phyloP scores from a whole-genome alignment of 2,888 invertebrate genomes.

The Apamea epomidion region DNA sequence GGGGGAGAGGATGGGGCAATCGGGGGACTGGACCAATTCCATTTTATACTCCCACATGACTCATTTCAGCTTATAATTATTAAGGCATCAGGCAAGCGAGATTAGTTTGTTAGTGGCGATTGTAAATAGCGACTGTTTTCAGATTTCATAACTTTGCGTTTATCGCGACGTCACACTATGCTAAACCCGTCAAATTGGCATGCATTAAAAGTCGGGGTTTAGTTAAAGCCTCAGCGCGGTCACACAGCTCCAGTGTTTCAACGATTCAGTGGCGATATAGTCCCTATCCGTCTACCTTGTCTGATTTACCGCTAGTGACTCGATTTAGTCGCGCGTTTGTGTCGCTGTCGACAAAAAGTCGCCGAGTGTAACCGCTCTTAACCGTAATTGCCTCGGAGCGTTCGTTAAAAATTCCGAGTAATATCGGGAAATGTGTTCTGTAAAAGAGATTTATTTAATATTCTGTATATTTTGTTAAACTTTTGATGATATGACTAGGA shows the following conservation, averaged over 20 bases:
- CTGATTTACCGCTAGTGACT: no score
- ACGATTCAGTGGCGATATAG: neutral
- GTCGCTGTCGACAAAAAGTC: neutral
- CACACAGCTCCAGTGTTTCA: neutral
- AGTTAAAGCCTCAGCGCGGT: neutral
- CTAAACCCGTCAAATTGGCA: neutral
- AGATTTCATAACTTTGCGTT: neutral
- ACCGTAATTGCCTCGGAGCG: neutral
- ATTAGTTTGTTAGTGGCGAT: neutral
- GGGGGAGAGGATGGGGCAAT: neutral
- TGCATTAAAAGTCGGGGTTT: neutral
- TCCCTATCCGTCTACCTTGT: neutral
- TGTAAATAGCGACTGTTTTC: neutral
- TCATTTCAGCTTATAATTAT: constrained; percentile 30
- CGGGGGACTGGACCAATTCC: constrained; percentile 31
- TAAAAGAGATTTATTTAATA: constrained; percentile 17
- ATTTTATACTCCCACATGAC: constrained; percentile 35
- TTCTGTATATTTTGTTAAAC: neutral
- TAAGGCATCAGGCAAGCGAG: constrained; percentile 4
- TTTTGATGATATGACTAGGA: neutral
- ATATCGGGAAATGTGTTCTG: neutral
- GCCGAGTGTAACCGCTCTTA: neutral
- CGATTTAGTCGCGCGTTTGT: neutral
- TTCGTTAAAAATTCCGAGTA: constrained; percentile 3
- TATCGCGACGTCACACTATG: neutral